Evolutionary conservation across 2,888 invertebrate species (phyloP), one percentile per base, ranked within the genome.

Genomic region (Hesperia comma): DNA sequence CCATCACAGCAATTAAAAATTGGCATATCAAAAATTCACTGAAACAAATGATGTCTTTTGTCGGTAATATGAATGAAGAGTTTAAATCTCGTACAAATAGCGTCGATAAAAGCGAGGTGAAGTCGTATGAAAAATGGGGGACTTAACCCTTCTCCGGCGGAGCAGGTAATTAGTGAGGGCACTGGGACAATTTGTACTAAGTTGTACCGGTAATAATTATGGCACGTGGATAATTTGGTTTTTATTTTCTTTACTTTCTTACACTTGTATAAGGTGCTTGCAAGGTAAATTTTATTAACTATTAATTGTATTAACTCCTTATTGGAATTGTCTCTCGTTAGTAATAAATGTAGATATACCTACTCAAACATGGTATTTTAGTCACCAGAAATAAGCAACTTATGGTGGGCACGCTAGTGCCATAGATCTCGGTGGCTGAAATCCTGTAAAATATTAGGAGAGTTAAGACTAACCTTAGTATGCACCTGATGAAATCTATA

Each of bases 61-160:
- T 51, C 26, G 33, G 56, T 71, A 72, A 71, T 69, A 70, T 73
- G 71, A 75, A 75, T 77, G 74, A 78, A 78, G 74, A 75, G 75
- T 73, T 77, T 76, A 75, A 78, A 77, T 77, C 75, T 73, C 71
- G 74, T 76, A 80, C 78, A 80, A 81, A 80, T 79, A 73, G 75
- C 76, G 71, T 71, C 76, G 74, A 78, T 76, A 77, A 77, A 75
- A 76, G 77, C 72, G 69, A 70, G 68, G 73, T 74, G 77, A 76
- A 75, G 72, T 75, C 72, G 69, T 62, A 66, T 79, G 79, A 79
- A 77, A 79, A 79, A 79, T 77, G 74, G 76, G 77, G 71, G 75
- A 80, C 79, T 85, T 83, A 87, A 86, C 86, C 85, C 84, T 79
- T 80, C 77, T 76, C 64, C 70, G 70, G 61, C 64, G 71, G 69